Evolutionary conservation across 2,113 vertebrate genomes (phyloP), one percentile per base, ranked within the genome.

Genomic region (Daboia siamensis): DNA sequence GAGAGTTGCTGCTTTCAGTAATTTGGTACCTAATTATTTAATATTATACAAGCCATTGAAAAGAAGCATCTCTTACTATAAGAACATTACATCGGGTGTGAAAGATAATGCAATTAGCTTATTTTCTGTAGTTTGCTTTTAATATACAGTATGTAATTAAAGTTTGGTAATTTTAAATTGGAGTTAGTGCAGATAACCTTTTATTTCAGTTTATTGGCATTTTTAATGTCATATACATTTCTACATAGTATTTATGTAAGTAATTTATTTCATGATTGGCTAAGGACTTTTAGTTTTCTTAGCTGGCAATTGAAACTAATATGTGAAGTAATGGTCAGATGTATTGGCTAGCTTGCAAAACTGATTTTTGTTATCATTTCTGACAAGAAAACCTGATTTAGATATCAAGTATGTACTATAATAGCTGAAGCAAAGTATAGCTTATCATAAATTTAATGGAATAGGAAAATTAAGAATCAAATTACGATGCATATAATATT

Each of bases 311-410:
- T 93, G 84, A 54, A 90, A 39, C 59, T 93, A 86, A 89, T 48
- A 33, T 74, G 20, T 93, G 54, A 95, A 95, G 91, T 93, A 94
- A 51, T 1, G 26, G 87, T 29, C 90, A 96, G 54, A 54, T 95
- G 23, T n/a, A 55, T n/a, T 90, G 46, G 87, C 91, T 93, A 95
- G 57, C 54, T 95, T 96, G 88, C n/a, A 29, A 88, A 90, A 95
- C 3, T 90, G 94, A 61, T 74, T 95, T 13, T 39, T 95, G 54
- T 92, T 55, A 23, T 17, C 56, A 29, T 91, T 93, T 86, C 26
- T 86, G 4, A 69, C 59, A 91, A 26, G 4, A 90, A 80, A 54
- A 89, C 93, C 24, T 90, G 93, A 94, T 94, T 39, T 92, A 33
- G 52, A 74, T 61, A 51, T 94, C 17, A 56, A 69, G 92, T 88